These are phyloP conservation scores for Apogon talboti DNA, from an alignment of 2,797 vertebrate species.

Conservation along the genomic window DNA sequence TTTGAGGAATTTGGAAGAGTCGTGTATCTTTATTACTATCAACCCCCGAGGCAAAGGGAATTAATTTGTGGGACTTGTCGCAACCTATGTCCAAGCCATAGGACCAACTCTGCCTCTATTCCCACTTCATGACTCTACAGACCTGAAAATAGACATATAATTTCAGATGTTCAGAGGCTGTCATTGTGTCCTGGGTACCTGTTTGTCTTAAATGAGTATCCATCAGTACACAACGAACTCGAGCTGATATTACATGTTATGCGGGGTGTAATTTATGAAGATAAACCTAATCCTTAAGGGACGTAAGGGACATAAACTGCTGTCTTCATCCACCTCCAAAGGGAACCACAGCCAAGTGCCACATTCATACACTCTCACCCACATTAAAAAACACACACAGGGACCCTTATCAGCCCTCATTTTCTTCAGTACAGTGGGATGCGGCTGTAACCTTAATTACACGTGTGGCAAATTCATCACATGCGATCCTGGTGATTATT, in stretches of 20 bases:
- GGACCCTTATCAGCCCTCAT: slow-evolving; percentile 43
- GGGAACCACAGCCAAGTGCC: slow-evolving; percentile 39
- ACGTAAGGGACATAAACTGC: slow-evolving; percentile 39
- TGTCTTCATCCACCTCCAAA: slow-evolving; percentile 45
- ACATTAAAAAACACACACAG: neutral
- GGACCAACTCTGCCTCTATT: slow-evolving; percentile 18
- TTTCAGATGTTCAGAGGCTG: slow-evolving; percentile 25
- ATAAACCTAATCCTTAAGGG: slow-evolving; percentile 53
- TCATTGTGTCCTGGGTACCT: slow-evolving; percentile 4
- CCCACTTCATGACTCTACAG: slow-evolving; percentile 20
- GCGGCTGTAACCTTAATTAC: slow-evolving; percentile 45
- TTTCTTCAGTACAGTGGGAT: slow-evolving; percentile 29
- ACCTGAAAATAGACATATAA: slow-evolving; percentile 3
- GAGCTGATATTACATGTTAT: slow-evolving; percentile 12
- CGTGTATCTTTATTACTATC: neutral
- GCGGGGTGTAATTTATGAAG: slow-evolving; percentile 49
- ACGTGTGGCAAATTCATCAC: slow-evolving; percentile 21
- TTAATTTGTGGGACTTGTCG: slow-evolving; percentile 20
- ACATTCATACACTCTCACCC: slow-evolving; percentile 25
- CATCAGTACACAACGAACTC: slow-evolving; percentile 15
- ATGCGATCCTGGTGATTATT: neutral
- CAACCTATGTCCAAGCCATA: slow-evolving; percentile 6
- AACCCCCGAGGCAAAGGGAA: neutral
- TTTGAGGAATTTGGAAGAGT: neutral
- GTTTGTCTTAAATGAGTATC: neutral